Conservation (phyloP, 2,797 vertebrate species). For the Falco concolor region DNA sequence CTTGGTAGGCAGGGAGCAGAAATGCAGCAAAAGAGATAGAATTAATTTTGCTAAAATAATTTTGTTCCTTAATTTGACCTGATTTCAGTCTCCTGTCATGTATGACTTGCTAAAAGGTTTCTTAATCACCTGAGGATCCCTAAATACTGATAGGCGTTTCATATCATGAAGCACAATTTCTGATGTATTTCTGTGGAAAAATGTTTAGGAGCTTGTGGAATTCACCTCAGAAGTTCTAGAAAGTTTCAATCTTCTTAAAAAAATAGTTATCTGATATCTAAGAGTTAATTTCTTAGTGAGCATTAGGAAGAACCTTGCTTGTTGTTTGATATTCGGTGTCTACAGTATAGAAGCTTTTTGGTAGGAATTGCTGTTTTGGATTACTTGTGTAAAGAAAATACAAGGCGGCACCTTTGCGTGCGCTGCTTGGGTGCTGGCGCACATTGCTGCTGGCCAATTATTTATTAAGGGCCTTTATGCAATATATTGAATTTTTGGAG, state of each 20-base stretch:
- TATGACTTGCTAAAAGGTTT: neutral
- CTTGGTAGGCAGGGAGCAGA: neutral
- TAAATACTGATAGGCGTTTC: neutral
- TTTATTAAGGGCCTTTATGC: neutral
- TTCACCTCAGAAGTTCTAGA: neutral
- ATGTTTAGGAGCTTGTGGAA: neutral
- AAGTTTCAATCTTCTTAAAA: neutral
- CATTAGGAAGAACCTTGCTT: neutral
- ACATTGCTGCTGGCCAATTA: neutral
- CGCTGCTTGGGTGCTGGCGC: accelerated
- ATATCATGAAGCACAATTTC: neutral
- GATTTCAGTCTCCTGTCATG: neutral
- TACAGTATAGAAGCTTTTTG: neutral
- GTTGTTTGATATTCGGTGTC: neutral
- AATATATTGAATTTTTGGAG: neutral
- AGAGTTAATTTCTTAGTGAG: neutral
- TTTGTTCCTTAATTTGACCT: neutral
- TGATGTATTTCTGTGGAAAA: neutral
- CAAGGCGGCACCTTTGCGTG: accelerated
- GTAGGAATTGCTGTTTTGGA: neutral
- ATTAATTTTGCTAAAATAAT: neutral
- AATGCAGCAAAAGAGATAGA: neutral
- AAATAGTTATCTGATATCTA: neutral
- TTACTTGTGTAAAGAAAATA: neutral
- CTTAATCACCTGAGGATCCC: neutral